Evolutionary conservation across 2,113 vertebrate species (phyloP).

Genomic region (Rhabdomys dilectus): DNA sequence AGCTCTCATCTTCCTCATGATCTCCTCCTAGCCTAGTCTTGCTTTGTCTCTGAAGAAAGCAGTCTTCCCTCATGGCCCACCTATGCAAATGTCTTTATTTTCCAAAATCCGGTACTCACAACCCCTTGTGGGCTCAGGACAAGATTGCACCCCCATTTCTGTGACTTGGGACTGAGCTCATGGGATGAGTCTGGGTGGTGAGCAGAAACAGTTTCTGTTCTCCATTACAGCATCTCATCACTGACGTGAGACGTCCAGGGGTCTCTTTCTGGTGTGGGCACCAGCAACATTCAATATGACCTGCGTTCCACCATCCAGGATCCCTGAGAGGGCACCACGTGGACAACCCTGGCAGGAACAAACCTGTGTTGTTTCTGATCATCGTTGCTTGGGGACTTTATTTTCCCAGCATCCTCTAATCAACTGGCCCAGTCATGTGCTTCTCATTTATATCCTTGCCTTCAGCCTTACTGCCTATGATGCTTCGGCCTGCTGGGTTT

Average conservation of each 20-base stretch:
- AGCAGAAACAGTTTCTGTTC: not conserved
- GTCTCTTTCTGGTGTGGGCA: not conserved
- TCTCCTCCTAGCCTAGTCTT: not conserved
- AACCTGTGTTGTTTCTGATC: not conserved
- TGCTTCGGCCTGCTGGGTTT: not conserved
- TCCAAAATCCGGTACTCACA: not conserved
- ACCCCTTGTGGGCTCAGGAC: not conserved
- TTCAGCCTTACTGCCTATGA: not conserved
- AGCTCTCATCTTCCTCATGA: not conserved
- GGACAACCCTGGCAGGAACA: not conserved
- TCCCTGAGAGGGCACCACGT: not conserved
- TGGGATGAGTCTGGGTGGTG: not conserved
- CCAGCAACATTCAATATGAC: not conserved
- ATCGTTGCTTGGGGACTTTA: not conserved
- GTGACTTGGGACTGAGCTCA: not conserved
- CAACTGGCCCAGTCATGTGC: not conserved
- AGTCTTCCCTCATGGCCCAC: not conserved
- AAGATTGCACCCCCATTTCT: not conserved
- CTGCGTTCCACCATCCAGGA: too few relatives aligned
- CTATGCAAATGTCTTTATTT: not conserved
- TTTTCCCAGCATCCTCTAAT: not conserved
- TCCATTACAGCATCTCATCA: not conserved
- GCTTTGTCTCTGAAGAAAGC: constrained; percentile 12
- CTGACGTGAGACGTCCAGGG: not conserved
- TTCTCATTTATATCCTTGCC: not conserved